These are phyloP conservation scores for Nettapus auritus DNA, from an alignment of 2,113 vertebrate genomes.

Conservation along the genomic window DNA sequence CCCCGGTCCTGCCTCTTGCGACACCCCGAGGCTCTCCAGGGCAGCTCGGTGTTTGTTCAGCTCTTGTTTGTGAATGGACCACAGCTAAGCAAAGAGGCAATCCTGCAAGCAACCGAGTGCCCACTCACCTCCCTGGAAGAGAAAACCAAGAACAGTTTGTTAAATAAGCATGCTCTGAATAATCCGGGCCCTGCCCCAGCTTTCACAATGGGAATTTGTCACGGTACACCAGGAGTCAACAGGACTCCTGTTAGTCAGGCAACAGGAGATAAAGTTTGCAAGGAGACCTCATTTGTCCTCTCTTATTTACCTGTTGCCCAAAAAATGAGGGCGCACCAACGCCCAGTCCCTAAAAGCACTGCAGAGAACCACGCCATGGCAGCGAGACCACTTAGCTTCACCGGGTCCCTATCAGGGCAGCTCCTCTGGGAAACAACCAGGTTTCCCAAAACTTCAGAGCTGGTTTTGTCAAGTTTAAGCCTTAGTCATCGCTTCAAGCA, in stretches of 20 bases:
- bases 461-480: not conserved
- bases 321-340: not conserved
- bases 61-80: not conserved
- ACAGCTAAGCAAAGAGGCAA: constrained; percentile 6
- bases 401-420: not conserved
- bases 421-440: not conserved
- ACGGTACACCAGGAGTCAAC: not conserved
- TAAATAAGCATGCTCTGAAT: not conserved
- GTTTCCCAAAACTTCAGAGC: not conserved
- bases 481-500: not conserved
- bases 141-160: not conserved
- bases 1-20: not conserved
- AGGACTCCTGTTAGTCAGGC: not conserved
- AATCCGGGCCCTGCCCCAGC: constrained; percentile 7
- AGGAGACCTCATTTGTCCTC: not conserved
- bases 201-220: constrained; percentile 45
- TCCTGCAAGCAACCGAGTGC: not conserved
- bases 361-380: not conserved
- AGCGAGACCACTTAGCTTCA: not conserved
- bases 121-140: constrained; percentile 6
- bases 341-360: not conserved
- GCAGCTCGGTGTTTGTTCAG: not conserved
- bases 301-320: not conserved
- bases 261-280: not conserved
- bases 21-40: not conserved